Conservation (phyloP, 1,140 invertebrate species). For the Calycopis cecrops region DNA sequence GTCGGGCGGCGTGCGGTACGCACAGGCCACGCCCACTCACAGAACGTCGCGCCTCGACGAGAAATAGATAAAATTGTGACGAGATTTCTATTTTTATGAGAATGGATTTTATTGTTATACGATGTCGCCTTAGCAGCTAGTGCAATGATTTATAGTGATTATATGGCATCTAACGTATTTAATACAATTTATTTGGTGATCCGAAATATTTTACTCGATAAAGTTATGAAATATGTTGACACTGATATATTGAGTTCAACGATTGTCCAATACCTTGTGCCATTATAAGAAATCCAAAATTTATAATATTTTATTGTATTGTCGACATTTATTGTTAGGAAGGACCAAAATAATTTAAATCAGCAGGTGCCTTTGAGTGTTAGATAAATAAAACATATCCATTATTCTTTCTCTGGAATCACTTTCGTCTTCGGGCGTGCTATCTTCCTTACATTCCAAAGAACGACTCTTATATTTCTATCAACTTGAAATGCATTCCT, state of each 20-base stretch:
- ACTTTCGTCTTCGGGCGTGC: slow-evolving; percentile 27
- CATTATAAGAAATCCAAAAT: slow-evolving; percentile 36
- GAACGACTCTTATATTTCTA: slow-evolving; percentile 49
- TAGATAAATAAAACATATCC: slow-evolving; percentile 45
- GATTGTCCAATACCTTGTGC: slow-evolving; percentile 30
- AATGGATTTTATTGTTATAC: slow-evolving; percentile 45
- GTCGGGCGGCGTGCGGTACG: not conserved
- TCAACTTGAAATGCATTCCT: slow-evolving; percentile 52
- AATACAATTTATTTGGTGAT: slow-evolving; percentile 11
- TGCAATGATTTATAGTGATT: slow-evolving; percentile 44
- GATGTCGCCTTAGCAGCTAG: slow-evolving; percentile 64
- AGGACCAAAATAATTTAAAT: slow-evolving; percentile 53
- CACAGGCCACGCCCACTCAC: not conserved
- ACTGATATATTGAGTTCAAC: slow-evolving; percentile 24
- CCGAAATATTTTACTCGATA: slow-evolving; percentile 5
- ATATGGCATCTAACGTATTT: slow-evolving; percentile 32
- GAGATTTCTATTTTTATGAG: slow-evolving; percentile 52
- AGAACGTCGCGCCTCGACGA: not conserved
- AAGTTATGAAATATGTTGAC: slow-evolving; percentile 27
- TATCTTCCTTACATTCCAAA: slow-evolving; percentile 71
- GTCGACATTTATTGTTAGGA: slow-evolving; percentile 34
- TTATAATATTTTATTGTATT: slow-evolving; percentile 31
- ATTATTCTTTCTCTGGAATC: slow-evolving; percentile 25
- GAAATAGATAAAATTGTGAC: slow-evolving; percentile 38
- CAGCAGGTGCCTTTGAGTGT: slow-evolving; percentile 52